A percentile compares a stretch with the other conserved stretches of the same genome.
These are phyloP conservation scores for Capreolus pygargus DNA, from an alignment of 2,113 vertebrate species.

Conservation along the genomic window DNA sequence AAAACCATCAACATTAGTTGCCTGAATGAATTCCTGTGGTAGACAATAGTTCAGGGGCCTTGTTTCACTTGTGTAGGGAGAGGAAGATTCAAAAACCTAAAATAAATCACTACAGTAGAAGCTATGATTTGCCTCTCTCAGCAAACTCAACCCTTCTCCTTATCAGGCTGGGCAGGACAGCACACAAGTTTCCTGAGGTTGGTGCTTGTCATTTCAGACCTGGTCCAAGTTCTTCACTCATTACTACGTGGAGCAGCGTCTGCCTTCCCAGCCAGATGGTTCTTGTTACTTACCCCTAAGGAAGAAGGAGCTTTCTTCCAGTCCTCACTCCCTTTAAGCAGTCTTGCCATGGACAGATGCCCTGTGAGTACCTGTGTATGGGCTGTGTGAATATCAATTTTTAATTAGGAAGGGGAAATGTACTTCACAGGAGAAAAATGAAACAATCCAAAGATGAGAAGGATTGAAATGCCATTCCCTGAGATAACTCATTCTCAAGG, in stretches of 20 bases:
- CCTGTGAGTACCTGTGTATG: background rate
- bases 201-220: background rate
- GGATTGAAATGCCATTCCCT: background rate
- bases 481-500: background rate
- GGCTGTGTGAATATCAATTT: background rate
- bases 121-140: background rate
- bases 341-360: background rate
- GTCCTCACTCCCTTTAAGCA: background rate
- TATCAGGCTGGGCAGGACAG: background rate
- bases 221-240: background rate
- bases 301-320: background rate
- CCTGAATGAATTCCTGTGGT: background rate
- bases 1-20: background rate
- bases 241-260: fast-evolving
- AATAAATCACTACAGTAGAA: background rate
- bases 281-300: background rate
- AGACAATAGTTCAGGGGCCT: background rate
- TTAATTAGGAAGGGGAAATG: background rate
- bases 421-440: background rate
- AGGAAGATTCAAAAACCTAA: background rate
- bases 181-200: fast-evolving
- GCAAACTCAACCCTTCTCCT: background rate
- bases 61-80: background rate
- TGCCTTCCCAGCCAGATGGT: background rate
- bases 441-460: background rate